Evolutionary conservation across 2,797 vertebrate species (phyloP), one percentile per base, ranked within the genome.

Genomic region (Phrynocephalus forsythii): DNA sequence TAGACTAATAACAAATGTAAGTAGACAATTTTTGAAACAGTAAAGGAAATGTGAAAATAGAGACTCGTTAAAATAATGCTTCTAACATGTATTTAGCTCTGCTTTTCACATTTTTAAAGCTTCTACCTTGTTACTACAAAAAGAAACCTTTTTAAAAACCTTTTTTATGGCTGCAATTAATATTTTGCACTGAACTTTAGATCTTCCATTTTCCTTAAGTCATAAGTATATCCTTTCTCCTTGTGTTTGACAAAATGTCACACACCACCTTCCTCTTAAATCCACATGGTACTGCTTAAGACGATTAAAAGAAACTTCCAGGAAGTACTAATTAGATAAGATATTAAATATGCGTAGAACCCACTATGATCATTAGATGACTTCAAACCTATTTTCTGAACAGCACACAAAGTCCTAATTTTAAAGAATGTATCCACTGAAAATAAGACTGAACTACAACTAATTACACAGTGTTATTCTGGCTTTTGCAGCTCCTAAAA

Each of bases 81-180:
- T 89, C 75, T 79, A 87, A 67, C 63, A 89, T 88, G 86, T 91
- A 84, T 86, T 60, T 91, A 83, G 92, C 85, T 92, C 81, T 85
- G 87, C 75, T 91, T 82, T 4, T 76, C 69, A 30, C 0, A 0
- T 56, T 93, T 92, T 89, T 86, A 89, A 90, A 84, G 9, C 0
- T 26, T 3, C 15, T 28, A 26, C 2, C 38, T 1, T 3, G 18
- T 15, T n/a, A 63, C 10, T 44, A 84, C 48, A 79, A 80, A 24
- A 50, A 50, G 38, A 44, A 44, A 44, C 38, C 13, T 63, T 1
- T 8, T 84, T 3, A 33, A 22, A 2, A n/a, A 50, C 8, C 3
- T n/a, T 63, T 77, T 6, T 73, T 76, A 85, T 80, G 20, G 28
- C 67, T 11, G 18, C 89, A 86, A 68, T 68, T 84, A 15, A 50